These are phyloP conservation scores for Gymnarchus niloticus DNA, from an alignment of 2,113 vertebrate species.

Conservation along the genomic window DNA sequence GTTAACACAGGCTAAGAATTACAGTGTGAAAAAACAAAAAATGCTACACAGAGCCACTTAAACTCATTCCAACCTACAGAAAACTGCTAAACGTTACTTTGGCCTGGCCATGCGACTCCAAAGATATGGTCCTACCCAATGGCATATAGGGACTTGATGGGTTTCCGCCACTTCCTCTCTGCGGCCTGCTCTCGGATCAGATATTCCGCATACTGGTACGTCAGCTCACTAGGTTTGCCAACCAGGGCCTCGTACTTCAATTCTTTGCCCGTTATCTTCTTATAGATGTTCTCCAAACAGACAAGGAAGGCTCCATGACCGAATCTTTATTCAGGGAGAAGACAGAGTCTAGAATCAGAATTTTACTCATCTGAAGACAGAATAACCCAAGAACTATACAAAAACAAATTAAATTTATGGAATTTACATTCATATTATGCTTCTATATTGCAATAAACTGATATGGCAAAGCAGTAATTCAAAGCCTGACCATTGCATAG, in stretches of 20 bases:
- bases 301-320: conserved; percentile 82
- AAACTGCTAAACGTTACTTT: not conserved
- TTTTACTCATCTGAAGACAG: not conserved
- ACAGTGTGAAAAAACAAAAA: not conserved
- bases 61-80: not conserved
- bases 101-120: not conserved
- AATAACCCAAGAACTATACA: not conserved
- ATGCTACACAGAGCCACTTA: not conserved
- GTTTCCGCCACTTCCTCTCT: conserved; percentile 55
- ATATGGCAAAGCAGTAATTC: not conserved
- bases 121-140: conserved; percentile 65
- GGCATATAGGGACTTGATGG: conserved; percentile 72
- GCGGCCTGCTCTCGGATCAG: conserved; percentile 71
- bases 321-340: conserved; percentile 56
- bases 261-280: conserved; percentile 77
- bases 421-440: not conserved
- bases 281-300: conserved; percentile 81
- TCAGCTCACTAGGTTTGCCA: conserved; percentile 80
- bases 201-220: conserved; percentile 77
- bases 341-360: not conserved
- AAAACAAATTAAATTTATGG: not conserved
- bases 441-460: not conserved
- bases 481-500: not conserved
- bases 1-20: not conserved
- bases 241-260: conserved; percentile 73